A percentile compares a stretch with the other conserved stretches of the same genome.
These are phyloP conservation scores for Oryzias woworae DNA, from an alignment of 2,113 vertebrate genomes.

Conservation along the genomic window DNA sequence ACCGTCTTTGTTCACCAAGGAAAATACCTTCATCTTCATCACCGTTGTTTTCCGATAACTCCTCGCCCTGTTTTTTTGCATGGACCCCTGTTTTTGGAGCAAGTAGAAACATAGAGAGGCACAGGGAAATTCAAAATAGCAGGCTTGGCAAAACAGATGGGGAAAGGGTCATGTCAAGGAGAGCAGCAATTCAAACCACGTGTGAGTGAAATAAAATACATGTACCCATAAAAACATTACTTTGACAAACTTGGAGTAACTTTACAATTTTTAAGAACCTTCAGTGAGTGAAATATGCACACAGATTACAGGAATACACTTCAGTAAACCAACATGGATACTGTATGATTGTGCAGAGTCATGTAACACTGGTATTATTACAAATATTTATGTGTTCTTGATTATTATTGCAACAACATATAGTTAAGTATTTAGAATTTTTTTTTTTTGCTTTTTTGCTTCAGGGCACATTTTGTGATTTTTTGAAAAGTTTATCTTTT, in stretches of 20 bases:
- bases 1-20: constrained; percentile 86
- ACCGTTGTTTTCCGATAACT: constrained; percentile 99
- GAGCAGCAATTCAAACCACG: constrained; percentile 29
- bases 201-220: constrained; percentile 25
- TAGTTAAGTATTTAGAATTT: not conserved
- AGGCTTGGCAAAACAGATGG: constrained; percentile 75
- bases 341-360: constrained; percentile 45
- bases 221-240: constrained; percentile 15
- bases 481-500: not conserved
- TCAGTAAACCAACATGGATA: constrained; percentile 8
- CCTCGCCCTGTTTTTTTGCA: constrained; percentile 99
- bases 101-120: constrained; percentile 85
- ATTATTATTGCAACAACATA: not conserved
- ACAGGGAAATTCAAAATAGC: constrained; percentile 95
- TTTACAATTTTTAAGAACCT: not conserved
- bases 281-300: not conserved
- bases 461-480: not conserved
- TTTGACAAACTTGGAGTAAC: constrained; percentile 10
- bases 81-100: constrained; percentile 94
- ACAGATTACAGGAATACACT: not conserved
- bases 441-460: not conserved
- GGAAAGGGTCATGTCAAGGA: constrained; percentile 32
- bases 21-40: constrained; percentile 99
- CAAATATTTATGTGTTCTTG: not conserved
- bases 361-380: constrained; percentile 57